Evolutionary conservation across 30 jellyfish, hydroid and myxozoan species (phyloP).

Genomic region (Morbakka virulenta): DNA sequence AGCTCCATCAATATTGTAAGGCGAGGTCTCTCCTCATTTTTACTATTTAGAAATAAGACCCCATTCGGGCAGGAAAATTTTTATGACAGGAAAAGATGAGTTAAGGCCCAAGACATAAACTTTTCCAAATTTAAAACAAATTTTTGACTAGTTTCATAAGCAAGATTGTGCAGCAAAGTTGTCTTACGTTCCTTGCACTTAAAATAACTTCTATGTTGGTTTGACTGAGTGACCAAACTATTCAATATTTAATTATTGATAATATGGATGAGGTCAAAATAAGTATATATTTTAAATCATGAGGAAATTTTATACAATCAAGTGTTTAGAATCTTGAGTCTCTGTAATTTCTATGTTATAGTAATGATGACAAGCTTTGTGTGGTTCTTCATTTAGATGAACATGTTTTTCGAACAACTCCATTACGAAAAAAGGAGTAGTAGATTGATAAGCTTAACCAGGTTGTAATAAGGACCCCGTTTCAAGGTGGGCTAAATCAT

Average conservation of each 20-base stretch:
- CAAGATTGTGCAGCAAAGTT: neutral
- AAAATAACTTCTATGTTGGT: slow-evolving; percentile 5
- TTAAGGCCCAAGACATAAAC: neutral
- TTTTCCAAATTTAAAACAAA: neutral
- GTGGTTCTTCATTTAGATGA: slow-evolving; percentile 28
- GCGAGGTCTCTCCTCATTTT: neutral
- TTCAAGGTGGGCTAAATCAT: slow-evolving; percentile 24
- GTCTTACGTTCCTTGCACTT: neutral
- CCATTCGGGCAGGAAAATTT: slow-evolving; percentile 11
- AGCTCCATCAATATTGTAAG: neutral
- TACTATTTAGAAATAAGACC: neutral
- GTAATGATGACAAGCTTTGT: slow-evolving; percentile 12
- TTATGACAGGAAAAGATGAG: no score
- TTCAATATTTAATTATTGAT: neutral
- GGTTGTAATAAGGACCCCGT: slow-evolving; percentile 36
- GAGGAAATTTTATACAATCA: no score
- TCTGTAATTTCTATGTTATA: slow-evolving; percentile 20
- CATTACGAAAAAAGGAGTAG: slow-evolving; percentile 1
- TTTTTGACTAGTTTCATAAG: neutral
- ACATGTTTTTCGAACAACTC: neutral
- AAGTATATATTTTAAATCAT: no score
- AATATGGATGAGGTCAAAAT: no score
- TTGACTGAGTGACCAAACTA: slow-evolving; percentile 44
- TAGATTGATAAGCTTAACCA: neutral
- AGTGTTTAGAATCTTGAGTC: no score